Evolutionary conservation across 2,888 invertebrate species (phyloP).

Genomic region (Stictocephala bisonia): DNA sequence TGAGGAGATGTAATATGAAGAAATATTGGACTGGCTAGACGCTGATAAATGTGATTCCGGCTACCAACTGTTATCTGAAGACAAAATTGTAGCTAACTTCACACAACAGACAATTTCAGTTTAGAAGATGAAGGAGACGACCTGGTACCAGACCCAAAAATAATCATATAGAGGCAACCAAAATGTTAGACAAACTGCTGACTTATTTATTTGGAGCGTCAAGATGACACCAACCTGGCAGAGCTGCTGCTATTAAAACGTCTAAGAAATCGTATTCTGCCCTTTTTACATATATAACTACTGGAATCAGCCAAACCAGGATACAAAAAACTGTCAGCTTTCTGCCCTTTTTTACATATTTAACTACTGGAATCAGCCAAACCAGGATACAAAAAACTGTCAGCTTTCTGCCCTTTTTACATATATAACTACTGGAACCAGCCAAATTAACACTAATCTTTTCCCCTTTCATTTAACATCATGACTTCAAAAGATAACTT

Average conservation of each 20-base stretch:
- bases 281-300: no score
- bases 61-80: constrained; percentile 7
- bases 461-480: no score
- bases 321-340: no score
- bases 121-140: neutral
- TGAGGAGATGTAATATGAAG: constrained; percentile 6
- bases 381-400: no score
- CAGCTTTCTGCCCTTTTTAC: no score
- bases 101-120: neutral
- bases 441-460: no score
- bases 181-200: neutral
- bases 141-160: neutral
- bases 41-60: constrained; percentile 4
- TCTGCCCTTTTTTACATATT: no score
- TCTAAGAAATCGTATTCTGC: no score
- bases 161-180: neutral
- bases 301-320: no score
- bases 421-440: no score
- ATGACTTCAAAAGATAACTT: no score
- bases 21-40: neutral
- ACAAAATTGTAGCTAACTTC: neutral
- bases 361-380: no score
- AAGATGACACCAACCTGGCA: constrained; percentile 6
- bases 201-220: constrained; percentile 13
- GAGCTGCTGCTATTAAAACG: neutral